These are phyloP conservation scores for Hoplostethus mediterraneus DNA, from an alignment of 2,797 vertebrate genomes.

Conservation along the genomic window DNA sequence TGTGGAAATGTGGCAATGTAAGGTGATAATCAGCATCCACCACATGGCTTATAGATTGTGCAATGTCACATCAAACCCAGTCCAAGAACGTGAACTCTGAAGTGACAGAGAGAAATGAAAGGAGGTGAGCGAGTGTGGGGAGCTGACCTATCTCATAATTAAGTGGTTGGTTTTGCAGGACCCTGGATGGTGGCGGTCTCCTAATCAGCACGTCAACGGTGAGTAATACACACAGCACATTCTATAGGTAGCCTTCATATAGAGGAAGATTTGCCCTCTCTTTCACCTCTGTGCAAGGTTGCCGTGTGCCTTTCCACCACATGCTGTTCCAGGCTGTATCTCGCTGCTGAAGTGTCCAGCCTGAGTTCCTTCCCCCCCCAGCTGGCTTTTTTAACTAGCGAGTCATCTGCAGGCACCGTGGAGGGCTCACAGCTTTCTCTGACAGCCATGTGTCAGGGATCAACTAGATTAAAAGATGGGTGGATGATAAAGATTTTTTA, in stretches of 20 bases:
- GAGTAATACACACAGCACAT: no score
- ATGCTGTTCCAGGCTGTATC: conserved; percentile 54
- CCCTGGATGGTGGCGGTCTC: no score
- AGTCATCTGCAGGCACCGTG: conserved; percentile 58
- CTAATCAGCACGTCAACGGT: no score
- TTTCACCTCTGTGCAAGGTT: conserved; percentile 10
- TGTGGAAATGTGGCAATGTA: no score
- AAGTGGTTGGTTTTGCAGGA: no score
- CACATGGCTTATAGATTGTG: not conserved
- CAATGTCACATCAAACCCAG: not conserved
- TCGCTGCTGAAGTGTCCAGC: conserved; percentile 57
- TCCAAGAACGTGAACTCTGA: not conserved
- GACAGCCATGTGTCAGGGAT: conserved; percentile 59
- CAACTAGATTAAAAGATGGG: conserved; percentile 26
- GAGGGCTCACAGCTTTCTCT: conserved; percentile 58
- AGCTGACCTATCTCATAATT: no score
- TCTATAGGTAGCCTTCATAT: not conserved
- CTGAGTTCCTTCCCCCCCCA: conserved; percentile 50
- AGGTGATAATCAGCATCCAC: not conserved
- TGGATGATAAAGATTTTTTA: conserved; percentile 14
- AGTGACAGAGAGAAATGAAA: not conserved
- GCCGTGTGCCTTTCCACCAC: conserved; percentile 53
- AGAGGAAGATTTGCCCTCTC: not conserved
- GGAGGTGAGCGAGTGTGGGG: no score
- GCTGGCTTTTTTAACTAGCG: conserved; percentile 51